phyloP scores from a whole-genome alignment of 2,888 invertebrate species.

The Alitta virens region DNA sequence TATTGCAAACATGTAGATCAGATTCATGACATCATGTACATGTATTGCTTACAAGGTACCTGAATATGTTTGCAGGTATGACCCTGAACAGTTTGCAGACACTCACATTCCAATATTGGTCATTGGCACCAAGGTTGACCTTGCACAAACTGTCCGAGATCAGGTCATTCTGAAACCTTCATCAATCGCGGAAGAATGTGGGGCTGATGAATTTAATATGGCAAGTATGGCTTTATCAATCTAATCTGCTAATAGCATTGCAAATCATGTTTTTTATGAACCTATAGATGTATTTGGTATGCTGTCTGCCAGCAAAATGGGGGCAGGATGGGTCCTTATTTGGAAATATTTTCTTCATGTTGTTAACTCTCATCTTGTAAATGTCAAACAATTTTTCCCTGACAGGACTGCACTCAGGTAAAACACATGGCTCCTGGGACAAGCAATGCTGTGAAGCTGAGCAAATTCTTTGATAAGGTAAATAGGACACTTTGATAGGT shows the following conservation, averaged over 20 bases:
- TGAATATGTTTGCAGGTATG: constrained; percentile 36
- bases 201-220: constrained; percentile 88
- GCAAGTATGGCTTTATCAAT: no score
- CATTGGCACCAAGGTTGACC: constrained; percentile 89
- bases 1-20: no score
- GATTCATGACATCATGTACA: not conserved
- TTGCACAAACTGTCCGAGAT: constrained; percentile 74
- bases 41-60: not conserved
- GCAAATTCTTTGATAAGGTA: constrained; percentile 89
- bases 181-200: constrained; percentile 82
- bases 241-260: no score
- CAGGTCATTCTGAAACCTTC: constrained; percentile 60
- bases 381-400: no score
- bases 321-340: no score
- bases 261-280: no score
- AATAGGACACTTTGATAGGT: no score
- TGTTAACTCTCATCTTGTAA: no score
- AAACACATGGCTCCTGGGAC: constrained; percentile 90
- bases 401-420: constrained; percentile 64
- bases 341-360: no score
- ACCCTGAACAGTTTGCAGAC: constrained; percentile 58
- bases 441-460: constrained; percentile 88
- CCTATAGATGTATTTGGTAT: no score
- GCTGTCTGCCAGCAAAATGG: no score
- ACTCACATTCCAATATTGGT: constrained; percentile 85